Evolutionary conservation across 2,113 vertebrate genomes (phyloP).

Genomic region (Gorsachius goisagi): DNA sequence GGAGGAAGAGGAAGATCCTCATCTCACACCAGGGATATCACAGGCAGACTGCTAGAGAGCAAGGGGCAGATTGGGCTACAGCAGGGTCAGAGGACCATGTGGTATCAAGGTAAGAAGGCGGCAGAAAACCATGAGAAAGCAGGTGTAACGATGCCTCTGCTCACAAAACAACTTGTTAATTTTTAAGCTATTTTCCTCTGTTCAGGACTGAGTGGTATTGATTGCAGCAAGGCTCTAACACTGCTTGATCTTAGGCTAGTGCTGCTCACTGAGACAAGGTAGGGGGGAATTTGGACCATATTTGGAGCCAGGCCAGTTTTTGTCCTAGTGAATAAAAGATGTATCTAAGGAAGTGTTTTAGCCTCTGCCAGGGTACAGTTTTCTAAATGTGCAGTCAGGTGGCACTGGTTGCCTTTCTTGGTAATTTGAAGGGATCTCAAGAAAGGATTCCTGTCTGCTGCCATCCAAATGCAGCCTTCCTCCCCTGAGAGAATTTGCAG

Average conservation of each 20-base stretch:
- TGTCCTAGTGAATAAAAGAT: background rate
- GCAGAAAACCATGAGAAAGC: background rate
- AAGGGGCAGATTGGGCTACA: background rate
- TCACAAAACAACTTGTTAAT: background rate
- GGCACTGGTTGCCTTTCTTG: background rate
- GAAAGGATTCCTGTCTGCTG: background rate
- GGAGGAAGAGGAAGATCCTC: background rate
- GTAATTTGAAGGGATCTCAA: background rate
- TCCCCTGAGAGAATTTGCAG: background rate
- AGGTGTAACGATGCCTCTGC: background rate
- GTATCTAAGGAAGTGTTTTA: background rate
- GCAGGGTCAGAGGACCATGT: rapidly evolving
- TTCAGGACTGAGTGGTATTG: background rate
- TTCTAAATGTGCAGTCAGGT: background rate
- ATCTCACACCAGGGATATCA: background rate
- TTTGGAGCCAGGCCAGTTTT: background rate
- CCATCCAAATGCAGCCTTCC: background rate
- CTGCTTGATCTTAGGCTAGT: background rate
- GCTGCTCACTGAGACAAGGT: background rate
- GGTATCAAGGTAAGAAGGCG: background rate
- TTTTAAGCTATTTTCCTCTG: background rate
- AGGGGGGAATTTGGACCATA: background rate
- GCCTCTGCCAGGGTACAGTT: background rate
- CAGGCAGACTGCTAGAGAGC: background rate
- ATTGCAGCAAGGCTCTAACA: background rate